Percentiles rank a stretch among this genome's conserved stretches.
Conservation (phyloP, 1,140 invertebrate genomes). For the Hetaerina americana region DNA sequence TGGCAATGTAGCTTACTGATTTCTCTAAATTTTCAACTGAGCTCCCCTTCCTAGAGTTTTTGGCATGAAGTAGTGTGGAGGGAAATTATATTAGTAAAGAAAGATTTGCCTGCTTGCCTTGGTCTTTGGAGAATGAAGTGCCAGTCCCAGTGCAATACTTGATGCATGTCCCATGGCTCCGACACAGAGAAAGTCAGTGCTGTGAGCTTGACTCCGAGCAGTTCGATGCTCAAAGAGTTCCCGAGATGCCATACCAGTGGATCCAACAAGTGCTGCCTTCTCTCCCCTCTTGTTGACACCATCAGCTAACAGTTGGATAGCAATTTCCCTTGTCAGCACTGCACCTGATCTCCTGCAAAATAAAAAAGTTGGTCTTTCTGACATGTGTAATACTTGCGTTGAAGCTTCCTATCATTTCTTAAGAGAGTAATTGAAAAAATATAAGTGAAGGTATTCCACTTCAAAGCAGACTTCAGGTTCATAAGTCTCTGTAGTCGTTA, state of each 20-base stretch:
- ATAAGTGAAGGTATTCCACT: too few species aligned
- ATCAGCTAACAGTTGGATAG: slow-evolving; percentile 7
- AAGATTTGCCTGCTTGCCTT: slow-evolving; percentile 3
- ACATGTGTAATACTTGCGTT: too few species aligned
- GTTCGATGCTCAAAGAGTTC: slow-evolving; percentile 23
- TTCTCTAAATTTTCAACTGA: too few species aligned
- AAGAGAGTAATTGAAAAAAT: too few species aligned
- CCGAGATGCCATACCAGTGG: slow-evolving; percentile 33
- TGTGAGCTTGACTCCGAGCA: slow-evolving; percentile 28
- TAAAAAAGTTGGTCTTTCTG: too few species aligned
- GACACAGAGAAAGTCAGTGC: slow-evolving; percentile 33
- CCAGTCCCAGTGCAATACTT: slow-evolving; percentile 31
- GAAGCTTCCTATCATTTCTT: too few species aligned
- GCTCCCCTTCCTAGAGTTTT: too few species aligned
- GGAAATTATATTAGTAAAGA: neutral
- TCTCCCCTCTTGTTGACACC: slow-evolving; percentile 10
- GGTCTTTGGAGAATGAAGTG: slow-evolving; percentile 25
- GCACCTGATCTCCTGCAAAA: neutral
- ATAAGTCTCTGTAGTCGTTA: too few species aligned
- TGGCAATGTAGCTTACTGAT: too few species aligned
- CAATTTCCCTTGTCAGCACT: slow-evolving; percentile 9
- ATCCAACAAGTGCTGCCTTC: slow-evolving; percentile 30
- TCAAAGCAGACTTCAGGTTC: too few species aligned
- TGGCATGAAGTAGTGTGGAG: too few species aligned
- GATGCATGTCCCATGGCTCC: slow-evolving; percentile 37